These are phyloP conservation scores for Beroe ovata DNA, from an alignment of 37 sponge, comb jelly and placozoan genomes.

Conservation along the genomic window DNA sequence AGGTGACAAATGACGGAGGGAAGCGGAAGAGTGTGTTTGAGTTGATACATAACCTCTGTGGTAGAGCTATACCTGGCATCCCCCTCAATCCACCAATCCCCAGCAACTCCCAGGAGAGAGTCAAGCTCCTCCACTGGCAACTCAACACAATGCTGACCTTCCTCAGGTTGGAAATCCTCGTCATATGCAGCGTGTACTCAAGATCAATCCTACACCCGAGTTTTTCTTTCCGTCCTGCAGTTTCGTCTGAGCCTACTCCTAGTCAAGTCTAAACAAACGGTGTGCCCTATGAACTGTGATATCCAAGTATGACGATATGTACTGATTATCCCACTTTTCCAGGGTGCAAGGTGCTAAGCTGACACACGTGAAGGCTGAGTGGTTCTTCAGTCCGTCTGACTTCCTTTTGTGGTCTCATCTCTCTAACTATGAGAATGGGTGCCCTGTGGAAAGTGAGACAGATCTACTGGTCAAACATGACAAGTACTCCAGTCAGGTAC, in stretches of 20 bases:
- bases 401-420: conserved; percentile 60
- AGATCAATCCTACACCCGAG: too few species aligned
- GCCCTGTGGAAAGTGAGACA: not conserved
- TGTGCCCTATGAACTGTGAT: too few species aligned
- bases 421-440: conserved; percentile 22
- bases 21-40: conserved; percentile 71
- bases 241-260: too few species aligned
- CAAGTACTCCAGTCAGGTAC: conserved; percentile 50
- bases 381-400: conserved; percentile 50
- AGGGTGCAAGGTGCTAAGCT: conserved; percentile 65
- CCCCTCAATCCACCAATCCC: conserved; percentile 77
- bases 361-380: conserved; percentile 58
- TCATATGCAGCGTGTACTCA: too few species aligned
- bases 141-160: conserved; percentile 72
- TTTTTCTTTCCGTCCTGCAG: too few species aligned
- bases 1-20: conserved; percentile 56
- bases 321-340: not conserved
- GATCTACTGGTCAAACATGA: conserved; percentile 3
- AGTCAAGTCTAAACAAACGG: too few species aligned
- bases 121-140: conserved; percentile 74
- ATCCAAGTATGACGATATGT: too few species aligned
- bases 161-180: too few species aligned
- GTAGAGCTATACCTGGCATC: conserved; percentile 80
- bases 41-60: conserved; percentile 77
- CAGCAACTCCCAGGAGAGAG: conserved; percentile 71